Percentiles rank a stretch among this genome's conserved stretches.
Conservation (phyloP, 2,888 invertebrate species). For the Morpho deidamia region DNA sequence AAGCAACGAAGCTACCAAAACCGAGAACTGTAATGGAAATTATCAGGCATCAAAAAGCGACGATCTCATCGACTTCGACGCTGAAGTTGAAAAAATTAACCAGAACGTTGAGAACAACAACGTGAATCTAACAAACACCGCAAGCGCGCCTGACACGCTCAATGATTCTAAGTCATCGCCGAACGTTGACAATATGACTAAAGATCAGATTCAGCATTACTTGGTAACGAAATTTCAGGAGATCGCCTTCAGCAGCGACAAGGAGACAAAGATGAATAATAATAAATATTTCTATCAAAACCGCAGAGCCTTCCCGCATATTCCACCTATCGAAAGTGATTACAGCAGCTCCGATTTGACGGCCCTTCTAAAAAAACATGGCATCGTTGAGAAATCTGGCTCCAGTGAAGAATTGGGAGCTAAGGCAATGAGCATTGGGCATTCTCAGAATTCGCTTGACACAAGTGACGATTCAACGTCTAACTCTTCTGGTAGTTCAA, state of each 20-base stretch:
- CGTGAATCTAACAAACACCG: slow-evolving; percentile 41
- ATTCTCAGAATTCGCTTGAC: slow-evolving; percentile 54
- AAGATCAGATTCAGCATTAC: slow-evolving; percentile 63
- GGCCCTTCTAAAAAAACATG: slow-evolving; percentile 43
- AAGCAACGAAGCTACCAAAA: slow-evolving; percentile 31
- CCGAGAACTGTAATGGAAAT: slow-evolving; percentile 46
- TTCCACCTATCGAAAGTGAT: slow-evolving; percentile 55
- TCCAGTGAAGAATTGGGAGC: slow-evolving; percentile 41
- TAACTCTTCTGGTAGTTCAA: slow-evolving; percentile 56
- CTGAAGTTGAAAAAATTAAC: slow-evolving; percentile 36
- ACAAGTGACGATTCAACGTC: slow-evolving; percentile 68
- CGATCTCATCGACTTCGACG: slow-evolving; percentile 46
- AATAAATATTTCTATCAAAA: slow-evolving; percentile 64
- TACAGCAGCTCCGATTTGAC: slow-evolving; percentile 54
- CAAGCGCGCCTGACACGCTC: slow-evolving; percentile 31
- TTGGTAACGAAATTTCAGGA: slow-evolving; percentile 61
- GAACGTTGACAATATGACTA: slow-evolving; percentile 51
- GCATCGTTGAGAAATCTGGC: slow-evolving; percentile 40
- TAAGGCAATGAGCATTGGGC: slow-evolving; percentile 58
- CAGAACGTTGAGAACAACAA: slow-evolving; percentile 59
- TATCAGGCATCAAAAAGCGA: slow-evolving; percentile 37
- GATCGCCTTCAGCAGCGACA: slow-evolving; percentile 44
- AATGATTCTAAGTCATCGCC: slow-evolving; percentile 42
- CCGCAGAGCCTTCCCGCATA: slow-evolving; percentile 60
- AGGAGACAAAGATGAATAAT: slow-evolving; percentile 37